Base-by-base conservation (phyloP, 2,888 invertebrate species). In the Coenonympha arcania region DNA sequence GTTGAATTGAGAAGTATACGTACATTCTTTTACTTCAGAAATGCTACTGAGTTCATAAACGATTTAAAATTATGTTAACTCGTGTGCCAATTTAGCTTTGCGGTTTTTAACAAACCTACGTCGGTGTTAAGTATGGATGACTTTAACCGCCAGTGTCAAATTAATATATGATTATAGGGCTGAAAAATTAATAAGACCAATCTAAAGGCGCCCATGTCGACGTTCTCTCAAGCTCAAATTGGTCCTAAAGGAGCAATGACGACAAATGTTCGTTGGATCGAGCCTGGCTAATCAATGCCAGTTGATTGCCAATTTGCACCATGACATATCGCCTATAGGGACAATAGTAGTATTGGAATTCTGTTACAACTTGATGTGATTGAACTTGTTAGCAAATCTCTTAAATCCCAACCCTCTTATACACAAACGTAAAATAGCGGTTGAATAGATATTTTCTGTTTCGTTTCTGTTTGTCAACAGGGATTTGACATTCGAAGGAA, bases 101-200 rank as follows among this genome's bases (percentile, higher is more conserved):
- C 15, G 24, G 9, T 39, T 24, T n/a, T 24, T 24, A 39, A 39
- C 24, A 13, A 36, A 36, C 11, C 16, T 15, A 33, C 31, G 8
- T 72, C 68, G 71, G 66, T 67, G 62, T 72, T 73, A 72, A 73
- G 64, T 52, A 70, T 67, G 65, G 66, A 65, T 70, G 71, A 69
- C 70, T 69, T 67, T 67, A 63, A 39, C 9, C 22, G 24, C 20
- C 37, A 37, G 37, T 62, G 63, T 68, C 8, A 15, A 77, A 80
- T 80, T 71, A 76, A 82, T 76, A 76, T 82, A 82, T 64, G 81
- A 76, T 79, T 74, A 79, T 81, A 71, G 64, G 68, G 60, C 62
- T 65, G 57, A 65, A 57, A 69, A 64, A 75, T 78, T 73, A 73
- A 73, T 76, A 69, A 69, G 66, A 11, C 13, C 13, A 37, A 22